Evolutionary conservation across 2,888 invertebrate species (phyloP).

Genomic region (Brachycybe producta): DNA sequence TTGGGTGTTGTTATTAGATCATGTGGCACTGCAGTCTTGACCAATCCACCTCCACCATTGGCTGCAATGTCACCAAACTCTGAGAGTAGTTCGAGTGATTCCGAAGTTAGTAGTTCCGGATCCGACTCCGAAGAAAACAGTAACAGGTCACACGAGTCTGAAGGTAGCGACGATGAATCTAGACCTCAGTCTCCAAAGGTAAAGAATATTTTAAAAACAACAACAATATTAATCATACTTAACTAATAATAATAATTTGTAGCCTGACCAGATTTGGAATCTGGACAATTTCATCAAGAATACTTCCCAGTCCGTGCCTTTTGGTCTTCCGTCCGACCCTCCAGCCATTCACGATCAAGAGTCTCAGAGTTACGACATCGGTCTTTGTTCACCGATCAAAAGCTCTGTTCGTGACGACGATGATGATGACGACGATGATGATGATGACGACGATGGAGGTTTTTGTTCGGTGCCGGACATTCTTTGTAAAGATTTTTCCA

Average conservation of each 20-base stretch:
- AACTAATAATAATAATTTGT: too few relatives aligned
- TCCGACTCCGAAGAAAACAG: slow-evolving; percentile 18
- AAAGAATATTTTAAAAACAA: too few relatives aligned
- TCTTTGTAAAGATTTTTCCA: not conserved
- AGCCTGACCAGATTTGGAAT: not conserved
- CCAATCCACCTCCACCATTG: slow-evolving; percentile 15
- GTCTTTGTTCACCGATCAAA: not conserved
- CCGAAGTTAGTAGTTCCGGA: slow-evolving; percentile 17
- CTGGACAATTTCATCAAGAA: slow-evolving; percentile 3
- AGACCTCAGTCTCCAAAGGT: slow-evolving; percentile 13
- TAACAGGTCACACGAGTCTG: slow-evolving; percentile 12
- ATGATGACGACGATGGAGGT: not conserved
- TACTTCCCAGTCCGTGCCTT: not conserved
- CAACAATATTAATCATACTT: too few relatives aligned
- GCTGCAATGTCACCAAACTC: slow-evolving; percentile 16
- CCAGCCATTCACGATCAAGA: not conserved
- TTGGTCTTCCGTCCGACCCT: not conserved
- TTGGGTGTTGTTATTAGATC: too few relatives aligned
- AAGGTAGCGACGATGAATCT: slow-evolving; percentile 5
- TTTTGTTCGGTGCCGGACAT: not conserved
- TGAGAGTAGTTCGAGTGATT: slow-evolving; percentile 19
- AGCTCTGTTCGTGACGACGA: not conserved
- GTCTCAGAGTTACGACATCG: not conserved
- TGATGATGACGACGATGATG: not conserved
- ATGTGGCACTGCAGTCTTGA: slow-evolving; percentile 8